Conservation (phyloP, 2,797 vertebrate species). For the Varecia variegata region DNA sequence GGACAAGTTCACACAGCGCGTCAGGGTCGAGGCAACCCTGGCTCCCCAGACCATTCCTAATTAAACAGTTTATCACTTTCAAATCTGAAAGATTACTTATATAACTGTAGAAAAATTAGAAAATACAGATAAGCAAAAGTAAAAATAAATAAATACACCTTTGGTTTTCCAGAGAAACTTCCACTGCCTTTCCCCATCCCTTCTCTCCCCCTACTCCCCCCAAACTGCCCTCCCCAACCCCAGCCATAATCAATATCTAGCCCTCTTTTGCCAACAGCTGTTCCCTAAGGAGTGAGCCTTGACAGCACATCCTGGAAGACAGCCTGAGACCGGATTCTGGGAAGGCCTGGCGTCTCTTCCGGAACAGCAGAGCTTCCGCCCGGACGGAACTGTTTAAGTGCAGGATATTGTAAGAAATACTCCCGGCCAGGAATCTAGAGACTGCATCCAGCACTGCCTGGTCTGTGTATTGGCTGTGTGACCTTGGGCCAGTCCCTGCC, state of each 20-base stretch:
- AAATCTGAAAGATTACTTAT: neutral
- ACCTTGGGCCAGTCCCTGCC: neutral
- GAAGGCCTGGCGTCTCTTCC: constrained; percentile 45
- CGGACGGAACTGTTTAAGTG: constrained; percentile 22
- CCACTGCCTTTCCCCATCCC: neutral
- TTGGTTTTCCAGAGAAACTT: constrained; percentile 8
- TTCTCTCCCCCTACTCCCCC: accelerated
- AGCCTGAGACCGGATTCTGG: constrained; percentile 56
- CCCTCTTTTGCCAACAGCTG: constrained; percentile 56
- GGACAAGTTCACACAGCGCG: neutral
- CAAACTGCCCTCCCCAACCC: neutral
- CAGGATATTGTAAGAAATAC: neutral
- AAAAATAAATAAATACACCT: neutral
- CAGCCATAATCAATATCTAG: constrained; percentile 67
- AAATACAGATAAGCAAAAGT: neutral
- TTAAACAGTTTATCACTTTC: neutral
- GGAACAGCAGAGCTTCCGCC: constrained; percentile 43
- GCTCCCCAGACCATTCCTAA: neutral
- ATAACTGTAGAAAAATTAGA: neutral
- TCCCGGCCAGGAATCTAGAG: neutral
- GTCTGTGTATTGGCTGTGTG: neutral
- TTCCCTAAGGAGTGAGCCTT: constrained; percentile 45
- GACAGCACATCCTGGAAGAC: constrained; percentile 61
- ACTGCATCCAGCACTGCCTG: neutral
- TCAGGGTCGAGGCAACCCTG: neutral